Evolutionary conservation across 2,888 invertebrate species (phyloP), one percentile per base, ranked within the genome.

Genomic region (Spisula subtruncata): DNA sequence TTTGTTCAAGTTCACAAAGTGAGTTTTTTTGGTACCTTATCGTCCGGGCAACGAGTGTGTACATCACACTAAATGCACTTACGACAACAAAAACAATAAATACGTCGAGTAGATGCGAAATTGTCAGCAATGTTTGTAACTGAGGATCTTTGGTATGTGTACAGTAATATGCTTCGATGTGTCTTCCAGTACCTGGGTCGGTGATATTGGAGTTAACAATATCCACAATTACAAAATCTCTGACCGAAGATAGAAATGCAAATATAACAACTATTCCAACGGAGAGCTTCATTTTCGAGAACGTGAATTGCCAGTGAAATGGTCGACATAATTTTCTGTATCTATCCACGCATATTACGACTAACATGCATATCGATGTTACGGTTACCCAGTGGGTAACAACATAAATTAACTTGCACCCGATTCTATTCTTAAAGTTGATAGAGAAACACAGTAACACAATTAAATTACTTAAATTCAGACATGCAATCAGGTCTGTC

Each of bases 371-470:
- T 1, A n/a, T 6, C 16, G 88, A 88, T 10, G 12, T 18, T 0
- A 85, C 0, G 5, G 83, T 86, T 0, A 82, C 29, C n/a, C 66
- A n/a, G 35, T 86, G 85, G n/a, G 86, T 86, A 16, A 81, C 25
- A n/a, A 89, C 82, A 29, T 83, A 89, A 46, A 89, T 86, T 6
- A 82, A 20, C 35, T 83, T 85, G 35, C 89, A 89, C 5, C 82
- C 82, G n/a, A 41, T 5, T 20, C 41, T 60, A 32, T 83, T 83
- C 20, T 14, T 79, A 41, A n/a, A n/a, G n/a, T n/a, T n/a, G n/a
- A n/a, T n/a, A n/a, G n/a, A n/a, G n/a, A n/a, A n/a, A n/a, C n/a
- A 89, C 0, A 89, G 85, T 48, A 83, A 56, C 20, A 89, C 56
- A 5, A 89, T 89, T 79, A 85, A 83, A n/a, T 86, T 86, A 16